A percentile compares a stretch with the other conserved stretches of the same genome.
phyloP scores from a whole-genome alignment of 2,113 vertebrate genomes.

The Panthera leo region DNA sequence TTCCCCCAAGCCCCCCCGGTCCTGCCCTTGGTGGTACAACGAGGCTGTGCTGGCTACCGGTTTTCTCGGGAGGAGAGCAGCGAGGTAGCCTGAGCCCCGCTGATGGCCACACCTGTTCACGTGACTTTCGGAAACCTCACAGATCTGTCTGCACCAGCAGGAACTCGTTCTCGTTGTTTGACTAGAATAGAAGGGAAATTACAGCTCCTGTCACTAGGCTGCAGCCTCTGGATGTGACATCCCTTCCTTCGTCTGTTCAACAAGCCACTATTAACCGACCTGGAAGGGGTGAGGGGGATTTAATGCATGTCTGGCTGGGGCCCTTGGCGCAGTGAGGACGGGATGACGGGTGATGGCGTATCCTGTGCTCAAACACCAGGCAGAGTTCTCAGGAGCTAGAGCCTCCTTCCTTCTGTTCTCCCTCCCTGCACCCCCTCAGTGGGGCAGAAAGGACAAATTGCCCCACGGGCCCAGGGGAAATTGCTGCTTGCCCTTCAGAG shows the following conservation, averaged over 20 bases:
- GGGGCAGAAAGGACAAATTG: neutral
- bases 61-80: neutral
- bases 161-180: neutral
- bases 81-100: neutral
- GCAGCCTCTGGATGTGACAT: neutral
- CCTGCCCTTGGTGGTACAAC: neutral
- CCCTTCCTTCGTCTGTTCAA: neutral
- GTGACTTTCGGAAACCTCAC: neutral
- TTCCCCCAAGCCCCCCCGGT: neutral
- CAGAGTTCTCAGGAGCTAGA: neutral
- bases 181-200: neutral
- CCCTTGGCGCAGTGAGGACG: neutral
- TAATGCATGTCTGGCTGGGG: neutral
- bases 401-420: neutral
- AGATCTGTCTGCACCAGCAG: neutral
- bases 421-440: too few relatives aligned
- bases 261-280: neutral
- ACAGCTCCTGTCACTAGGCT: neutral
- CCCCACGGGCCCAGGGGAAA: neutral
- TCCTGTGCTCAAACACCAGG: neutral
- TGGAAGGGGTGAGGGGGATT: neutral
- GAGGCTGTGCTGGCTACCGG: too few relatives aligned
- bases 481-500: neutral
- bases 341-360: neutral
- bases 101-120: neutral